Base-by-base conservation (phyloP, 2,797 vertebrate species). In the Catamblyrhynchus diadema region DNA sequence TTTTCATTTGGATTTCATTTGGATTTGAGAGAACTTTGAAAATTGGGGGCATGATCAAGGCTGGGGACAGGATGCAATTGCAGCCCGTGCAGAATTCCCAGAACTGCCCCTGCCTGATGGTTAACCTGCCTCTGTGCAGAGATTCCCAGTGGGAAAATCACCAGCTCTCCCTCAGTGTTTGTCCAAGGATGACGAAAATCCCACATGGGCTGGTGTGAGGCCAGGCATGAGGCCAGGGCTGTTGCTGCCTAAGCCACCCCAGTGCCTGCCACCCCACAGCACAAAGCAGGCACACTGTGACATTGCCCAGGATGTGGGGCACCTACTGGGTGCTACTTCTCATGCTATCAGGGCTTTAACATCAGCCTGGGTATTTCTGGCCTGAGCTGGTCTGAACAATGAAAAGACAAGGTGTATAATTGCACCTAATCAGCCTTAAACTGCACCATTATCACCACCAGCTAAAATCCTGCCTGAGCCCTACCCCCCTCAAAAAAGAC, bases 21-120 rank as follows among this genome's bases (percentile, higher is more conserved):
- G 37, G 37, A 37, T 37, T 92, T 87, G 60, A 74, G 61, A 90
- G 42, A 35, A 32, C 42, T 17, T 86, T 67, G 41, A 74, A 81
- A 67, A 54, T 0, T 15, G 9, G 10, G 59, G 33, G 2, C 0
- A 0, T 60, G 37, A 41, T 51, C 48, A 45, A 66, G 25, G 9
- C 65, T 47, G 33, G 14, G 48, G 21, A 32, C 25, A 48, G 56
- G 64, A 61, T 51, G 39, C 0, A 0, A 60, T 45, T 15, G 14
- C 71, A 70, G 37, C n/a, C 54, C 79, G 39, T 61, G 56, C 69
- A 65, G 48, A 50, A 65, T 84, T 57, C 71, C 35, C 45, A 41
- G n/a, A 42, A 47, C 22, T 69, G 32, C 66, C 21, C 66, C 57
- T 86, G 47, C 62, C 39, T 2, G 0, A 12, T n/a, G 3, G 5